Conservation (phyloP, 2,113 vertebrate genomes). For the Scolopax mira region DNA sequence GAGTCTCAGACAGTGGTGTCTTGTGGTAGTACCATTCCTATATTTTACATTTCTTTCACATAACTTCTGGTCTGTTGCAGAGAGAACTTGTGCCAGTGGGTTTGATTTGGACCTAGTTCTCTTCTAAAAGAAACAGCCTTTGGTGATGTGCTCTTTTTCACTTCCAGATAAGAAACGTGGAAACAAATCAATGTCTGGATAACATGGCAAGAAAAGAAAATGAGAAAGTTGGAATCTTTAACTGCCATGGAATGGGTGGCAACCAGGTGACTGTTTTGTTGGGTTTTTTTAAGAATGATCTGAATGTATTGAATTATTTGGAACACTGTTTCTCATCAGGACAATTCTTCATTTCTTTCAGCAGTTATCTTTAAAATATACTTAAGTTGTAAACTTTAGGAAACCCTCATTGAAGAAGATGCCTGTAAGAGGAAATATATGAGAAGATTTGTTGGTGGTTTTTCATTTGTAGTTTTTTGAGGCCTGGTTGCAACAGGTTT, state of each 20-base stretch:
- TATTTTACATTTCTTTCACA: not conserved
- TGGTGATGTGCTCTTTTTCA: not conserved
- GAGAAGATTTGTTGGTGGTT: not conserved
- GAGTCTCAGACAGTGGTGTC: not conserved
- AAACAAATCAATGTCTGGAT: constrained; percentile 98
- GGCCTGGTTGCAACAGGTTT: not conserved
- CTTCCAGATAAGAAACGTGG: constrained; percentile 92
- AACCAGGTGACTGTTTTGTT: constrained; percentile 86
- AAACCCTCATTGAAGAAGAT: not conserved
- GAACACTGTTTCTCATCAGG: not conserved
- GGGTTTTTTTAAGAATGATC: not conserved
- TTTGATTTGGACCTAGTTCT: not conserved
- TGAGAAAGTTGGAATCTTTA: constrained; percentile 99
- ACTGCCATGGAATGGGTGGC: constrained; percentile 99
- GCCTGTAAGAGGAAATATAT: not conserved
- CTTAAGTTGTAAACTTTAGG: not conserved
- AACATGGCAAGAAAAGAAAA: constrained; percentile 99
- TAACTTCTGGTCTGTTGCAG: not conserved
- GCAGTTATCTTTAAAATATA: not conserved
- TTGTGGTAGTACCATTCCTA: not conserved
- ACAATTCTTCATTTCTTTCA: not conserved
- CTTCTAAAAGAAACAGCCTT: not conserved
- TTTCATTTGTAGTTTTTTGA: not conserved
- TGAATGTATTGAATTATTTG: not conserved
- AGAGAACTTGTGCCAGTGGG: not conserved